A percentile compares a stretch with the other conserved stretches of the same genome.
Evolutionary conservation across 2,888 invertebrate genomes (phyloP).

Genomic region (Andrena hattorfiana): DNA sequence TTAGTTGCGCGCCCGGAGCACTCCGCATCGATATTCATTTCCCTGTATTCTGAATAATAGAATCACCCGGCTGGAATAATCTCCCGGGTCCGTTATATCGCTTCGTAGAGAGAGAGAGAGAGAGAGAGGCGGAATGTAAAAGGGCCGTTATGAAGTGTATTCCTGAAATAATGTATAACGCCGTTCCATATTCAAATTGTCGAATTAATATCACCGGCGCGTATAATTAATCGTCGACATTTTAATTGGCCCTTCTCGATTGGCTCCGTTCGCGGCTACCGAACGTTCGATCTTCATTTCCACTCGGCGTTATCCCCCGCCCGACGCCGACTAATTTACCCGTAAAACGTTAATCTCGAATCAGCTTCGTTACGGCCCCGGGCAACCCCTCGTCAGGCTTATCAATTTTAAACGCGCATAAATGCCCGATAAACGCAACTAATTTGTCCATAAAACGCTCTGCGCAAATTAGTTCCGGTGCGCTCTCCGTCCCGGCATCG

Average conservation of each 20-base stretch:
- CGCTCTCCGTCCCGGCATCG: constrained; percentile 8
- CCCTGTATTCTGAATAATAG: no score
- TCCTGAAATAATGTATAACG: no score
- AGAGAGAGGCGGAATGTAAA: no score
- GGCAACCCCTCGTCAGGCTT: constrained; percentile 48
- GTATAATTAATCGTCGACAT: not conserved
- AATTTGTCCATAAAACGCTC: constrained; percentile 53
- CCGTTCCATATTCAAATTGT: no score
- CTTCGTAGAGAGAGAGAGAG: no score
- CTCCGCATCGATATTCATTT: no score
- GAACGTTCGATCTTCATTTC: constrained; percentile 8
- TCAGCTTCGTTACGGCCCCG: constrained; percentile 45
- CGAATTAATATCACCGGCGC: not conserved
- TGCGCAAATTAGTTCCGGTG: constrained; percentile 55
- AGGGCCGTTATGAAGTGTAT: no score
- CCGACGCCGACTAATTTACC: constrained; percentile 18
- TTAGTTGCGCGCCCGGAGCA: no score
- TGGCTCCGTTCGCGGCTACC: not conserved
- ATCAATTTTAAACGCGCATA: constrained; percentile 57
- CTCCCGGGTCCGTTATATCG: no score
- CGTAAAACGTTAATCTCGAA: constrained; percentile 45
- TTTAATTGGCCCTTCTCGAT: not conserved
- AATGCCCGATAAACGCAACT: constrained; percentile 53
- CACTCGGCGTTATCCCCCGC: not conserved
- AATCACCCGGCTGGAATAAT: no score